Evolutionary conservation across 2,888 invertebrate species (phyloP).

Genomic region (Andrena chrysosceles): DNA sequence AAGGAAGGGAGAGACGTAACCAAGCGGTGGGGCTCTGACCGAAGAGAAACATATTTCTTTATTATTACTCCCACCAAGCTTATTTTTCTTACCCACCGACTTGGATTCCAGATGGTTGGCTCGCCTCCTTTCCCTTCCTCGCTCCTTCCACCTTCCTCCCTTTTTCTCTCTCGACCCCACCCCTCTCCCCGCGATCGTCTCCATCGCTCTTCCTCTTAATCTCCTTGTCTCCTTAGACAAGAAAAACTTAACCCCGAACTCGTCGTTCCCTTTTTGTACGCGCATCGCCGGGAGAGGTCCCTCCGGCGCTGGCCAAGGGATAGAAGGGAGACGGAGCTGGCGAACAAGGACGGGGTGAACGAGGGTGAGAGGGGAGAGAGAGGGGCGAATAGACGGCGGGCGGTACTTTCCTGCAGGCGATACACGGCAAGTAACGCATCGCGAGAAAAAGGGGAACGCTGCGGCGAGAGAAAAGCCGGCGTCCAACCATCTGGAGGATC

Average conservation of each 20-base stretch:
- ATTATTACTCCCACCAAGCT: constrained; percentile 84
- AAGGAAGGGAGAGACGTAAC: constrained; percentile 44
- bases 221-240: constrained; percentile 54
- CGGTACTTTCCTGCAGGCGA: constrained; percentile 18
- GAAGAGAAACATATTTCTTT: constrained; percentile 85
- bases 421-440: constrained; percentile 23
- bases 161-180: background rate
- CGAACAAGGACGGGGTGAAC: background rate
- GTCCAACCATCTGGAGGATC: constrained; percentile 24
- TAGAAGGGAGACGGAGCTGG: constrained; percentile 15
- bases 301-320: constrained; percentile 50
- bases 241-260: constrained; percentile 67
- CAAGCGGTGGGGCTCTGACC: constrained; percentile 72
- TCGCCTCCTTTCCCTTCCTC: constrained; percentile 40
- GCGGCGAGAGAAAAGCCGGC: constrained; percentile 15
- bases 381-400: constrained; percentile 5
- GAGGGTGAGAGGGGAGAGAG: constrained; percentile 12
- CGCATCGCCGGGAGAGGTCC: constrained; percentile 72
- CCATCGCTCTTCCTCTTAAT: constrained; percentile 11
- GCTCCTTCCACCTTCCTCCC: constrained; percentile 3
- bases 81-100: constrained; percentile 83
- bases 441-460: constrained; percentile 27
- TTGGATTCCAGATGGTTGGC: constrained; percentile 82
- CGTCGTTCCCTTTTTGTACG: constrained; percentile 78
- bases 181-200: background rate